A percentile compares a stretch with the other conserved stretches of the same genome.
Evolutionary conservation across 2,797 vertebrate genomes (phyloP).

Genomic region (Enteromius anoplus): DNA sequence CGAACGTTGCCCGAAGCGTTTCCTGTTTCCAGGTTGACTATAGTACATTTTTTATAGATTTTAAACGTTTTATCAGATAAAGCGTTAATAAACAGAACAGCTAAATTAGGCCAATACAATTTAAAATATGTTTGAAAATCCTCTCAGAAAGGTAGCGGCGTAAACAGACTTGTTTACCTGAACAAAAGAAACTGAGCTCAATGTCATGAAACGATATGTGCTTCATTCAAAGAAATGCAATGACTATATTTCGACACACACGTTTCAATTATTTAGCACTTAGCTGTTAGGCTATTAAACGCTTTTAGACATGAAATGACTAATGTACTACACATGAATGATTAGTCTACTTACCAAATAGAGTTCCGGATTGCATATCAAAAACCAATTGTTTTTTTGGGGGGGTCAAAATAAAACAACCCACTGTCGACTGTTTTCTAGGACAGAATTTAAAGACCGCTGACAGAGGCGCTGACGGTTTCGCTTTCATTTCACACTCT

Average conservation of each 20-base stretch:
- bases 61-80: not conserved
- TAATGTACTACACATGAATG: not conserved
- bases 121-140: not conserved
- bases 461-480: not conserved
- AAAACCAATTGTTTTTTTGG: not conserved
- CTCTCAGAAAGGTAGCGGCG: too few relatives aligned
- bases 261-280: not conserved
- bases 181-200: not conserved
- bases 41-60: too few relatives aligned
- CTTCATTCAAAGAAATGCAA: not conserved
- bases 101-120: not conserved
- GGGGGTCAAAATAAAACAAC: not conserved
- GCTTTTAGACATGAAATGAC: not conserved
- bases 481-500: constrained; percentile 25
- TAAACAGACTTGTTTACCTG: not conserved
- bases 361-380: not conserved
- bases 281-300: not conserved
- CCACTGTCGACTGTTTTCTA: not conserved
- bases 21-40: not conserved
- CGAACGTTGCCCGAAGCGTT: not conserved
- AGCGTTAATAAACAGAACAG: not conserved
- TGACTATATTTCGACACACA: not conserved
- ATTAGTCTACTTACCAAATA: not conserved
- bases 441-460: not conserved
- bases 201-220: not conserved